Base-by-base conservation (phyloP, 2,888 invertebrate species). In the Aricia artaxerxes region DNA sequence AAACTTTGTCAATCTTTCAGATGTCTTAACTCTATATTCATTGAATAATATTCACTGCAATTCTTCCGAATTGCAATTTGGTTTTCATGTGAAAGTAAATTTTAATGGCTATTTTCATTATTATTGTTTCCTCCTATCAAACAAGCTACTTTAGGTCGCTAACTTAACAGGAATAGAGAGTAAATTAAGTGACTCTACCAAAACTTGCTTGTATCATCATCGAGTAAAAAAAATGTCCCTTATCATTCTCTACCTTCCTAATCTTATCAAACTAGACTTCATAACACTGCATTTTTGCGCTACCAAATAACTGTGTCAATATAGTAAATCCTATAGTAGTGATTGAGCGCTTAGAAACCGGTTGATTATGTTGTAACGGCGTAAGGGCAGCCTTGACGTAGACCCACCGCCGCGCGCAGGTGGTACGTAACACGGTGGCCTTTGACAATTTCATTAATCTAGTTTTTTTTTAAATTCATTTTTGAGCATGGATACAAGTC, bases 331-430 rank as follows among this genome's bases (percentile, higher is more conserved):
- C 11, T 35, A 38, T 5, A 35, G 35, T 38, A 16, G 16, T 57
- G 53, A 81, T 79, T 79, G 75, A 38, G 77, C 77, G 75, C 82
- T 82, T 80, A 81, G 80, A 81, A 81, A 82, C 81, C 81, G 79
- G 81, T 81, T 81, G 82, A 84, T 83, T 82, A 83, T 82, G 80
- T 80, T 81, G 84, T 85, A 86, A 86, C 86, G 86, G 86, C 86
- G 89, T 94, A 93, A 94, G 90, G 93, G 93, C 93, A 94, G 31
- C 24, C 11, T 24, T 93, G 94, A 93, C 93, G 92, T 92, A 88
- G 94, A 94, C 94, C 94, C 90, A 94, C 94, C 94, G 93, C 93
- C 92, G 92, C 91, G 92, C 84, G 93, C 94, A 92, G 94, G 94
- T 94, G 94, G 92, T 91, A 91, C 92, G 94, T 94, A 93, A 92